Conservation (phyloP, 2,113 vertebrate species). For the Paratilapia polleni region DNA sequence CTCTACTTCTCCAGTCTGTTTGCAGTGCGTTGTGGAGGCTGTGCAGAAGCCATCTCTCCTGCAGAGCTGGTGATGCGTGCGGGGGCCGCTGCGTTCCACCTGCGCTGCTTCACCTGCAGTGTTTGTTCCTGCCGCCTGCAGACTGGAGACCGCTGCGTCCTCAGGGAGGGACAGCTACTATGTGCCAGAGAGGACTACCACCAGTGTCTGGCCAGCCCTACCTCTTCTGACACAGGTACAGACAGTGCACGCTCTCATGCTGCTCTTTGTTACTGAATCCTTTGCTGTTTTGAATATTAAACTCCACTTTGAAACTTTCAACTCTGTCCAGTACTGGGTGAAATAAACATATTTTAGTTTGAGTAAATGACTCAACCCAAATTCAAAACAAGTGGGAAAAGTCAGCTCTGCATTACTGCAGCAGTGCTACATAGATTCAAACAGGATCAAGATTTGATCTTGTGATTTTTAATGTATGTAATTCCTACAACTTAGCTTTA, state of each 20-base stretch:
- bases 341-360: neutral
- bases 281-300: neutral
- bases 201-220: constrained; percentile 87
- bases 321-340: fast-evolving
- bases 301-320: neutral
- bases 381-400: neutral
- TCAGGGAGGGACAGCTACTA: constrained; percentile 92
- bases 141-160: constrained; percentile 93
- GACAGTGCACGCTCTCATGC: neutral
- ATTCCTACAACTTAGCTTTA: no score
- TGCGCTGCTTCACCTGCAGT: constrained; percentile 95
- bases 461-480: no score
- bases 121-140: constrained; percentile 91
- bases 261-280: neutral
- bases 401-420: neutral
- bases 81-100: constrained; percentile 92
- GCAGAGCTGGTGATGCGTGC: constrained; percentile 94
- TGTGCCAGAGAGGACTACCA: constrained; percentile 93
- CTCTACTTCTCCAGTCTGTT: constrained; percentile 83
- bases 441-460: no score
- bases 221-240: constrained; percentile 91
- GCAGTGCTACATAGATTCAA: no score
- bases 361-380: neutral
- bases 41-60: constrained; percentile 86
- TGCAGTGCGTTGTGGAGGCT: constrained; percentile 89